Base-by-base conservation (phyloP, 1,140 invertebrate genomes). In the Elysia chlorotica region DNA sequence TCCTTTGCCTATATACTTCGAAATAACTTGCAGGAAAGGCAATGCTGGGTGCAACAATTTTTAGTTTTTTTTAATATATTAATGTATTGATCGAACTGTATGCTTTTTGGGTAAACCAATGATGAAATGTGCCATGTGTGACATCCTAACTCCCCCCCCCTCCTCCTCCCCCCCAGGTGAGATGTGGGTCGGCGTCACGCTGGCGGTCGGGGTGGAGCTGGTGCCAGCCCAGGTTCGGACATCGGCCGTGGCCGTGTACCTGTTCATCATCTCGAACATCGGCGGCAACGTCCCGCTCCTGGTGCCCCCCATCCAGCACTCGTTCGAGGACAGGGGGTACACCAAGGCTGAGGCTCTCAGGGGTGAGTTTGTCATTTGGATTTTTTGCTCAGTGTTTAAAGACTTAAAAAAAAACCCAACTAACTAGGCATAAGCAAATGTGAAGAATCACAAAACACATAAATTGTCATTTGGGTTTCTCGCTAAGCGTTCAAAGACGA, bases 231-330 rank as follows among this genome's bases (percentile, higher is more conserved):
- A 77, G 30, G 76, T 87, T 3, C 78, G 84, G 25, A 84, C 84
- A 0, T 76, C 81, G 2, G 83, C 82, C 14, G 76, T 87, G 6
- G 85, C 83, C 3, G 74, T 84, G 2, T 87, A 87, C 77, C 78
- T 87, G 37, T 87, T 87, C 71, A 85, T 87, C 38, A 87, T 87
- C 61, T 84, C 79, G 37, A 87, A 87, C 73, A 83, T 87, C 36
- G 86, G 85, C 0, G 86, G 86, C 30, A 86, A 85, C 54, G 74
- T 85, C 23, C 85, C 83, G 2, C 68, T 86, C 0, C 72, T 86
- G 10, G 83, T 86, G 2, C 84, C 85, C 14, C 78, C 80, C 4
- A 76, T 86, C 1, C 75, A 83, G 59, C 10, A 73, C 14, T 36
- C 68, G 17, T 84, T 86, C 69, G 76, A 78, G 61, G 57, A 73